A percentile compares a stretch with the other conserved stretches of the same genome.
These are phyloP conservation scores for Chloroceryle inda DNA, from an alignment of 2,797 vertebrate genomes.

Conservation along the genomic window DNA sequence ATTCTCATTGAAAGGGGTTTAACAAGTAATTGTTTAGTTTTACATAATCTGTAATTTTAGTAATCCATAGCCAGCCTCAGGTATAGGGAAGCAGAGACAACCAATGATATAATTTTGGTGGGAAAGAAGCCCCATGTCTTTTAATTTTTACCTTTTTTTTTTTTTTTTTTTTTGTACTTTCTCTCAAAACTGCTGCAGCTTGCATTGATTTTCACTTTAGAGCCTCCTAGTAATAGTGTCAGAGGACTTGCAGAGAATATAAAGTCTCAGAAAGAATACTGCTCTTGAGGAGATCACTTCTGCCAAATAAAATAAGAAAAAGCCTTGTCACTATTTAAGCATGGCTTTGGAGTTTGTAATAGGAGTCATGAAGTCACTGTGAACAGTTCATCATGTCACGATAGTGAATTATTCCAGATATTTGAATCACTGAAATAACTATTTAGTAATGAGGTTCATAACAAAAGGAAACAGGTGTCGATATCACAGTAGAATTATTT, in stretches of 20 bases:
- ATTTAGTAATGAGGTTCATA: neutral
- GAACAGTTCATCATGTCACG: neutral
- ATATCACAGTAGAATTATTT: neutral
- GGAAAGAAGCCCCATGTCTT: neutral
- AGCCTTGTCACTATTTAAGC: neutral
- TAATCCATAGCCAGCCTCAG: neutral
- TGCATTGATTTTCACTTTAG: neutral
- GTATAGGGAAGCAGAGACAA: neutral
- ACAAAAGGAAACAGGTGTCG: neutral
- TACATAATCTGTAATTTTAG: neutral
- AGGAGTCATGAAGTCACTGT: neutral
- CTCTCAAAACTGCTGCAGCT: neutral
- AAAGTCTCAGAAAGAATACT: neutral
- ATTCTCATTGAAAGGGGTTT: neutral
- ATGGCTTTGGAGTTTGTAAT: neutral
- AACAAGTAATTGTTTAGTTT: neutral
- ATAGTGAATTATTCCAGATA: neutral
- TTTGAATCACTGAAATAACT: neutral
- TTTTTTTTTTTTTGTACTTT: neutral
- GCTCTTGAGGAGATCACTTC: neutral
- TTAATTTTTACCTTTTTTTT: neutral
- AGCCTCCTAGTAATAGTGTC: neutral
- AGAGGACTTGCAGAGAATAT: neutral
- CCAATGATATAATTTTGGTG: neutral
- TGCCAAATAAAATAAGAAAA: neutral